A percentile compares a stretch with the other conserved stretches of the same genome.
Conservation (phyloP, 2,888 invertebrate genomes). For the Cloeon dipterum region DNA sequence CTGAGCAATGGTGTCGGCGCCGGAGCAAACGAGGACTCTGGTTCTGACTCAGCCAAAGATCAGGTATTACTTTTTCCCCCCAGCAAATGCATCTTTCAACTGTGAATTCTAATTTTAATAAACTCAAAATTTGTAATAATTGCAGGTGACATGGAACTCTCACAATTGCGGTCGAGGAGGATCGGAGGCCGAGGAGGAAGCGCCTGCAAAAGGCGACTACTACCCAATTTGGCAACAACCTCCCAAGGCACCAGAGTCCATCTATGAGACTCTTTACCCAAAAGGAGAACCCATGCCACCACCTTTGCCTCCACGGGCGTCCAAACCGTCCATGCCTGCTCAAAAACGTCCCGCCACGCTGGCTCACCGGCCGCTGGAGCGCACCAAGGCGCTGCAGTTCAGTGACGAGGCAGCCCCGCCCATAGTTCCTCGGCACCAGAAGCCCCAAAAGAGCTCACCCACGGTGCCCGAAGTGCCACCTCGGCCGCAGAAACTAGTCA, state of each 20-base stretch:
- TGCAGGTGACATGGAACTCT: slow-evolving; percentile 29
- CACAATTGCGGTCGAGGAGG: slow-evolving; percentile 18
- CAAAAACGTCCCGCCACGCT: slow-evolving; percentile 12
- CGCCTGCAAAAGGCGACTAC: slow-evolving; percentile 31
- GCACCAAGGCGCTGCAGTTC: slow-evolving; percentile 27
- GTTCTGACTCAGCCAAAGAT: slow-evolving; percentile 5
- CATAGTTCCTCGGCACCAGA: slow-evolving; percentile 39
- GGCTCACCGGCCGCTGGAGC: slow-evolving; percentile 48
- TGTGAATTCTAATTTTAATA: too few species aligned
- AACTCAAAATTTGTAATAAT: too few species aligned
- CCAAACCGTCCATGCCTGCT: slow-evolving; percentile 6
- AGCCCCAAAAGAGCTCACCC: slow-evolving; percentile 23
- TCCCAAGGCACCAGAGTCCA: slow-evolving; percentile 6
- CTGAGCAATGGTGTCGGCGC: background rate
- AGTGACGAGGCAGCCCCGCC: slow-evolving; percentile 28
- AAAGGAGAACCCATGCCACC: slow-evolving; percentile 24
- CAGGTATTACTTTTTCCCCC: too few species aligned
- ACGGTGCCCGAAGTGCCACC: slow-evolving; percentile 11
- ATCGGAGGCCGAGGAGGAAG: slow-evolving; percentile 8
- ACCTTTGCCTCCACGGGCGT: slow-evolving; percentile 41
- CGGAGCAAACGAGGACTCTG: slow-evolving; percentile 6
- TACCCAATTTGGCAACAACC: slow-evolving; percentile 33
- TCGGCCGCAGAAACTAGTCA: slow-evolving; percentile 13
- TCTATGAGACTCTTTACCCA: slow-evolving; percentile 13
- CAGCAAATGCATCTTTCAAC: too few species aligned